These are phyloP conservation scores for Luidia sarsii DNA, from an alignment of 53 echinoderm and acorn worm genomes.

Conservation along the genomic window DNA sequence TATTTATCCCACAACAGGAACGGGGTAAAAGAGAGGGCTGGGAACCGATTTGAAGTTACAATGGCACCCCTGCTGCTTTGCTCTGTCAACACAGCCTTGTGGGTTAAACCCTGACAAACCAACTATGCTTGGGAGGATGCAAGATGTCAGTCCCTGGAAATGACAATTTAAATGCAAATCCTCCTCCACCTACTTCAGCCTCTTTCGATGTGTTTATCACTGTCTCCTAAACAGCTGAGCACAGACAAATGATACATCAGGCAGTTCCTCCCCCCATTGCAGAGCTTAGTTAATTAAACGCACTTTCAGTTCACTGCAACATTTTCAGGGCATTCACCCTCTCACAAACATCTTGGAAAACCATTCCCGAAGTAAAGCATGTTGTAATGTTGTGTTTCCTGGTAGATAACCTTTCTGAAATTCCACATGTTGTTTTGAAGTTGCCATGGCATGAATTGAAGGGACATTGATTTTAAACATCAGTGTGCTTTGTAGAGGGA, in stretches of 20 bases:
- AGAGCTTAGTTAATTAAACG: background rate
- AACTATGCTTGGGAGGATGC: background rate
- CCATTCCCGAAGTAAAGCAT: too few relatives aligned
- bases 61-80: slow-evolving; percentile 32
- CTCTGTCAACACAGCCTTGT: slow-evolving; percentile 32
- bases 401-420: too few relatives aligned
- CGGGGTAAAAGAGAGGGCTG: slow-evolving; percentile 8
- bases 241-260: slow-evolving; percentile 7
- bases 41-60: slow-evolving; percentile 31
- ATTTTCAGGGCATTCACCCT: slow-evolving; percentile 3
- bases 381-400: too few relatives aligned
- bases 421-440: too few relatives aligned
- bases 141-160: slow-evolving; percentile 2
- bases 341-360: too few relatives aligned
- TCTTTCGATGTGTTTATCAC: slow-evolving; percentile 5
- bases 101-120: slow-evolving; percentile 21
- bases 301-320: background rate
- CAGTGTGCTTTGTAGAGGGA: too few relatives aligned
- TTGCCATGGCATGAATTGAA: too few relatives aligned
- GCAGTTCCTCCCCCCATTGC: slow-evolving; percentile 4
- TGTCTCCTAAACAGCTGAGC: slow-evolving; percentile 5
- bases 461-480: too few relatives aligned
- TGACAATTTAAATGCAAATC: slow-evolving; percentile 43
- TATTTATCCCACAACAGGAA: slow-evolving; percentile 23
- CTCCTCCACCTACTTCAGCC: background rate